Evolutionary conservation across 1,140 invertebrate species (phyloP), one percentile per base, ranked within the genome.

Genomic region (Diabrotica undecimpunctata): DNA sequence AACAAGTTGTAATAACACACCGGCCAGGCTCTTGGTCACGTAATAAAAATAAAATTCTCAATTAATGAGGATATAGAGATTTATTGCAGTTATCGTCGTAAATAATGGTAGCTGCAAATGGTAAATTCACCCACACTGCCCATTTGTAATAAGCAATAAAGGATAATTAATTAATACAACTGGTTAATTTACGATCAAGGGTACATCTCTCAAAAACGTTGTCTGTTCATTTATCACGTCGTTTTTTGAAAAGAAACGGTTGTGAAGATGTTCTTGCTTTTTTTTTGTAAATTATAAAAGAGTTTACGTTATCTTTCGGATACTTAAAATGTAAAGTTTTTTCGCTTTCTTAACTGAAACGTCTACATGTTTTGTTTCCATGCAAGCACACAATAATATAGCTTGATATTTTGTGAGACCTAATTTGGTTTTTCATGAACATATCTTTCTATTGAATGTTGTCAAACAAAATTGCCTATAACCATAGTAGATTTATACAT

Each of bases 71-170:
- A 72, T 66, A 65, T 65, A 62, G 66, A 67, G 69, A 72, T 70
- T 70, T 72, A 72, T 70, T 64, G 62, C 65, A 62, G 61, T 66
- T 35, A 66, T 62, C 59, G 62, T 66, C 65, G 66, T 67, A 69
- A 72, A 72, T 72, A 72, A 72, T 72, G 65, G 69, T 69, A 71
- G 66, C 67, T 61, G 69, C 62, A 67, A 66, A 71, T 66, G 69
- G 67, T 66, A 67, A 71, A 71, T 72, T 70, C 69, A 72, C 69
- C 71, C 65, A 72, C 71, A 70, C 69, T 62, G 6, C 0, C 61
- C 63, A 67, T 70, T 70, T 65, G 68, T 68, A 69, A 72, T 72
- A 60, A 66, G 69, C 66, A 72, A 70, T 68, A 66, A 70, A 63
- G 64, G 59, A 58, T 72, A 70, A 72, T 72, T 72, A 72, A 72